Evolutionary conservation across 2,888 invertebrate genomes (phyloP).

Genomic region (Digitonthophagus gazella): DNA sequence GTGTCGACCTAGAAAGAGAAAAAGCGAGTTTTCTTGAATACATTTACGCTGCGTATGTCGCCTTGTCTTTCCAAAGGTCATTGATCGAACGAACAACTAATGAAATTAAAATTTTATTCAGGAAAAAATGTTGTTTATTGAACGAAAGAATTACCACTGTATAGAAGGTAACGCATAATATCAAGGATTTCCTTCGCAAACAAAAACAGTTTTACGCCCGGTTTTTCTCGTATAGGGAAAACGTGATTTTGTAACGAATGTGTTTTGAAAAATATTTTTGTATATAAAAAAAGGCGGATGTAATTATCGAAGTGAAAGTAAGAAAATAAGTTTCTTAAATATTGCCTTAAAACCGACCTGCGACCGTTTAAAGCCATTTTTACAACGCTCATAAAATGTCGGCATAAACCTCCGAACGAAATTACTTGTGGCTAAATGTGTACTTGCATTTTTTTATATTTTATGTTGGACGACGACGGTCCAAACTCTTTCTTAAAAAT

Average conservation of each 20-base stretch:
- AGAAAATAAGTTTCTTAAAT: neutral
- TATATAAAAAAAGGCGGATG: neutral
- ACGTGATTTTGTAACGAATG: neutral
- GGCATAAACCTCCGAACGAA: neutral
- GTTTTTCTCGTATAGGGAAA: neutral
- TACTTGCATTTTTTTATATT: neutral
- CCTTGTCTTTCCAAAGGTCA: neutral
- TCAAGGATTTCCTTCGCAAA: neutral
- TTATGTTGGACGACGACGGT: neutral
- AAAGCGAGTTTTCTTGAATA: too few species aligned
- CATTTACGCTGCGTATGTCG: neutral
- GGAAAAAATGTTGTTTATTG: neutral
- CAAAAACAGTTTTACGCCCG: too few species aligned
- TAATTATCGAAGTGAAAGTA: neutral
- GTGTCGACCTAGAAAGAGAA: too few species aligned
- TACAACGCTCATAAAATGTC: neutral
- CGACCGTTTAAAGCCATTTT: neutral
- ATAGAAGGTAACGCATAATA: neutral
- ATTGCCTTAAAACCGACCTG: neutral
- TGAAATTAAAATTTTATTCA: neutral
- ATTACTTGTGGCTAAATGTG: neutral
- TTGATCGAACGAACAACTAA: neutral
- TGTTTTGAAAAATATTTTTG: neutral
- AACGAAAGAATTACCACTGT: neutral
- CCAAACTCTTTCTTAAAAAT: neutral